Conservation (phyloP, 2,888 invertebrate genomes). For the Girardia tigrina region DNA sequence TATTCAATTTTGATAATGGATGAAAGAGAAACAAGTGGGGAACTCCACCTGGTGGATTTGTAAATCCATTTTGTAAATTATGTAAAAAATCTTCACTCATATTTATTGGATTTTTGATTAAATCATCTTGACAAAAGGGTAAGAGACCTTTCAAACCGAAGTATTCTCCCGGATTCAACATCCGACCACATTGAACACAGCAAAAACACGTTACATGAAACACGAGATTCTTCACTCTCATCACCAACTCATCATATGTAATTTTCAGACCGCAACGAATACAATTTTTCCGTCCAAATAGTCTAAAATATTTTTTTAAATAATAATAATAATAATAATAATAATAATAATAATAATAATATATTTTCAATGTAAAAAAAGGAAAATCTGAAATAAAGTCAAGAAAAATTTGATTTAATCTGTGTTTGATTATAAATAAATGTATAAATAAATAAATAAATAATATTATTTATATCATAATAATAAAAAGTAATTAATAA, state of each 20-base stretch:
- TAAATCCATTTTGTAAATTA: constrained; percentile 14
- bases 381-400: background rate
- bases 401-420: background rate
- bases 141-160: constrained; percentile 73
- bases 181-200: constrained; percentile 67
- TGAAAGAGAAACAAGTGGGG: constrained; percentile 13
- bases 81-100: constrained; percentile 15
- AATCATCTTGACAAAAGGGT: constrained; percentile 70
- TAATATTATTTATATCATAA: no score
- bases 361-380: no score
- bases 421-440: no score
- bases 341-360: no score
- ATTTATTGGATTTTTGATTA: constrained; percentile 41
- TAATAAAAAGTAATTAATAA: no score
- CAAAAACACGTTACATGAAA: constrained; percentile 80
- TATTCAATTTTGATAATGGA: background rate
- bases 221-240: constrained; percentile 71
- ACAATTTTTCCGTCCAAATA: constrained; percentile 51
- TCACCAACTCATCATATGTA: constrained; percentile 72
- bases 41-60: background rate
- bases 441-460: background rate
- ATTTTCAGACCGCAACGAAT: constrained; percentile 71
- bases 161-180: constrained; percentile 72
- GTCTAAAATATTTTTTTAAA: background rate
- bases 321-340: background rate